These are phyloP conservation scores for Capitulum mitella DNA, from an alignment of 2,888 invertebrate species.

Conservation along the genomic window DNA sequence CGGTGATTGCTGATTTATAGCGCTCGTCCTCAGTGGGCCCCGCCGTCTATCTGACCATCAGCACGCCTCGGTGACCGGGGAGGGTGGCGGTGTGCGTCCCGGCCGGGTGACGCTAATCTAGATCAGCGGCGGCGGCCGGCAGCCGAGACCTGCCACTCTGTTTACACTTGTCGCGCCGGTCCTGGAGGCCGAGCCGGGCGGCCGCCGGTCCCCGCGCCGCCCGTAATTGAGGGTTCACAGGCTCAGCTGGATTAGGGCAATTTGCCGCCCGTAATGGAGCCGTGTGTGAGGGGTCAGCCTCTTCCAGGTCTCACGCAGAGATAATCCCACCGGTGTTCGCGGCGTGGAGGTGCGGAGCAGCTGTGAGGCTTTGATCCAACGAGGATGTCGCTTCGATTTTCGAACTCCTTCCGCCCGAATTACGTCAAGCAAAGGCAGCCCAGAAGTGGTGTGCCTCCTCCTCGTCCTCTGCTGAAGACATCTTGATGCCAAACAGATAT, in stretches of 20 bases:
- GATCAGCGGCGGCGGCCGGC: no score
- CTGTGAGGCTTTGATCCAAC: no score
- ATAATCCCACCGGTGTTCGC: no score
- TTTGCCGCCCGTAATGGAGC: background rate
- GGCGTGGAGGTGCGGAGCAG: no score
- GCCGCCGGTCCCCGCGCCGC: background rate
- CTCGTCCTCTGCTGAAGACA: no score
- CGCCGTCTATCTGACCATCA: background rate
- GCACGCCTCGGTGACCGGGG: background rate
- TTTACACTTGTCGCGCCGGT: conserved; percentile 19
- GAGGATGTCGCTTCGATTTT: no score
- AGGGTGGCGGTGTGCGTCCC: background rate
- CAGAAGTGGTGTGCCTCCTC: no score
- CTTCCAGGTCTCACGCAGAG: no score
- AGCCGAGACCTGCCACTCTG: background rate
- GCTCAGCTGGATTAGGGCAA: background rate
- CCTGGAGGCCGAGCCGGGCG: background rate
- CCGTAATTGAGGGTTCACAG: conserved; percentile 12
- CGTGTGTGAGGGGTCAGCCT: background rate
- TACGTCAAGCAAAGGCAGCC: no score
- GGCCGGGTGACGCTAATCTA: background rate
- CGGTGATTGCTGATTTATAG: background rate
- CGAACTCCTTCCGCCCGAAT: no score
- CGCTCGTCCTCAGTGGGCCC: background rate
- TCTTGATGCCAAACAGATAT: no score